Base-by-base conservation (phyloP, 2,113 vertebrate species). In the Rana temporaria region DNA sequence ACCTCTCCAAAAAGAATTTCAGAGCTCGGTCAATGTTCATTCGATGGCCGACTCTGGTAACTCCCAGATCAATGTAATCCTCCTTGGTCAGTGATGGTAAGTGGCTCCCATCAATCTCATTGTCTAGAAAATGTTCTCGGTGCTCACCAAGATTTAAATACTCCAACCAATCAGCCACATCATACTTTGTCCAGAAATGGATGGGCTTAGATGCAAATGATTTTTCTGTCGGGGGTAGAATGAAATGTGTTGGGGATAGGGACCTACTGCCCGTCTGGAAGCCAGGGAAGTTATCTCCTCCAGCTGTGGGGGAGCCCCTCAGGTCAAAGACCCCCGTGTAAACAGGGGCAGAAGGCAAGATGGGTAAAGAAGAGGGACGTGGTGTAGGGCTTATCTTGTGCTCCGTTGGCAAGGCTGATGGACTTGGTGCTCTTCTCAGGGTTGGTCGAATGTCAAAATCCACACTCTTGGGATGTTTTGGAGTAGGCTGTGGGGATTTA, bases 11-110 rank as follows among this genome's bases (percentile, higher is more conserved):
- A 80, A 98, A 94, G 59, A 92, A 94, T 86, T 95, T 95, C 85
- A 98, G 93, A 65, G 96, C 97, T 17, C 97, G 92, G 79, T 97
- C 96, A 67, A 98, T 98, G 90, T 98, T 98, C 96, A 98, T 98
- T 72, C 96, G 95, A 88, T 98, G 96, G 16, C 96, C 97, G 6
- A 98, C 97, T n/a, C 97, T 94, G 3, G 96, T 98, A 75, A 98
- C 97, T 0, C 97, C 97, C 86, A 98, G 87, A 81, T 98, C 97
- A 84, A 98, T 93, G 71, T 95, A 97, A 86, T 98, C 97, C 62
- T 98, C 97, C 95, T 98, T 98, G 87, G 96, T 97, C 60, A 98
- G 89, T 55, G 96, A 95, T 32, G 97, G 97, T 78, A 98, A 92
- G 86, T 98, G 97, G 14, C 93, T 95, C 55, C 97, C 97, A 7